A percentile compares a stretch with the other conserved stretches of the same genome.
phyloP scores from a whole-genome alignment of 2,888 invertebrate species.

The Dynastes grantii region DNA sequence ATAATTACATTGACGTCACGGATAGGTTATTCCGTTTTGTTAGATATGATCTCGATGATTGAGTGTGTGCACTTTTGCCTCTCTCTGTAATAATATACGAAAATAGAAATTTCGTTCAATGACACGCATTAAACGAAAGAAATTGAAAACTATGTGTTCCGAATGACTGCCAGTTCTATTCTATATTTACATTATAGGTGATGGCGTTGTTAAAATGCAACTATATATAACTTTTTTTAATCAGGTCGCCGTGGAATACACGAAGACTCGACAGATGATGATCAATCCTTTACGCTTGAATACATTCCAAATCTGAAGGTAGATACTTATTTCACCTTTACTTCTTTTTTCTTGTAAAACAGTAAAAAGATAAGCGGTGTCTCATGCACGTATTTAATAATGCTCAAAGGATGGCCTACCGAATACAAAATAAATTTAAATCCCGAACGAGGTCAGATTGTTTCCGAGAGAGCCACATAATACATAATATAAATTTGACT shows the following conservation, averaged over 20 bases:
- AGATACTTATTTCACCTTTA: constrained; percentile 28
- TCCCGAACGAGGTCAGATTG: too few species aligned
- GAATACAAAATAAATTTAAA: too few species aligned
- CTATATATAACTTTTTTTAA: constrained; percentile 52
- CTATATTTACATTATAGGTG: constrained; percentile 56
- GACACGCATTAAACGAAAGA: constrained; percentile 59
- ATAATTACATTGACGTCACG: constrained; percentile 51
- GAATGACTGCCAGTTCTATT: constrained; percentile 56
- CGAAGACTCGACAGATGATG: constrained; percentile 67
- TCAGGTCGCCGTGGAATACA: constrained; percentile 60
- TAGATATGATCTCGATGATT: constrained; percentile 52
- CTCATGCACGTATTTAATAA: too few species aligned
- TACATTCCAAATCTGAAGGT: constrained; percentile 67
- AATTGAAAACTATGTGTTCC: constrained; percentile 58
- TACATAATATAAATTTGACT: too few species aligned
- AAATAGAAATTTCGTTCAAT: constrained; percentile 61
- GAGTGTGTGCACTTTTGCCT: constrained; percentile 49
- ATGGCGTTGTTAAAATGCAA: constrained; percentile 52
- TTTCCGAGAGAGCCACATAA: too few species aligned
- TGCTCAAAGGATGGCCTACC: too few species aligned
- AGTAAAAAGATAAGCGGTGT: too few species aligned
- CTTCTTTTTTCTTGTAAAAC: too few species aligned
- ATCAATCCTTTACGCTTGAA: constrained; percentile 60
- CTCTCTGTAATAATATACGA: constrained; percentile 45
- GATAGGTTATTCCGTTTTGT: constrained; percentile 50